A percentile compares a stretch with the other conserved stretches of the same genome.
phyloP scores from a whole-genome alignment of 2,113 vertebrate species.

The Strix uralensis region DNA sequence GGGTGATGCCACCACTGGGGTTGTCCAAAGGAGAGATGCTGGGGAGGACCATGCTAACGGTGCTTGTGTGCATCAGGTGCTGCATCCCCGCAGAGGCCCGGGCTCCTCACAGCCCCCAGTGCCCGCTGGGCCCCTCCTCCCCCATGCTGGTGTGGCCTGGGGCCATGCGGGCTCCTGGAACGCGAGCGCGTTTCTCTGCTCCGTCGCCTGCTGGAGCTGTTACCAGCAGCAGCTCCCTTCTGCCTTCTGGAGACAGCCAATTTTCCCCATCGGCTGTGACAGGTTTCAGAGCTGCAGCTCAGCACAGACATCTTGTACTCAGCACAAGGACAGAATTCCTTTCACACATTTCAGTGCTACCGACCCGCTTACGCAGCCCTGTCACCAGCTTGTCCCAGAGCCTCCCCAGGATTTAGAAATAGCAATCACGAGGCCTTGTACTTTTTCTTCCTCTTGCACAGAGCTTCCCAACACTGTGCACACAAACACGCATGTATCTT shows the following conservation, averaged over 20 bases:
- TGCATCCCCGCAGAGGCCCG: no score
- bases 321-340: neutral
- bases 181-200: fast-evolving
- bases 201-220: neutral
- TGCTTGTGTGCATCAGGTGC: neutral
- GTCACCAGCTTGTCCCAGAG: neutral
- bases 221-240: neutral
- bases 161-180: fast-evolving
- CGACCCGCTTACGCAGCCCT: neutral
- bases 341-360: neutral
- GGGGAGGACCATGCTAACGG: neutral
- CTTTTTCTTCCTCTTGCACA: neutral
- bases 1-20: neutral
- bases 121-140: neutral
- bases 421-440: neutral
- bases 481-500: fast-evolving
- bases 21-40: neutral
- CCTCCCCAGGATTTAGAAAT: neutral
- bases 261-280: neutral
- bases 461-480: neutral
- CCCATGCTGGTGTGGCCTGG: fast-evolving
- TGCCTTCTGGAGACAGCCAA: neutral
- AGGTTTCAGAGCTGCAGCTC: neutral
- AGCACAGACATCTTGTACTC: neutral
- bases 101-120: fast-evolving